Evolutionary conservation across 53 echinoderm and acorn worm species (phyloP), one percentile per base, ranked within the genome.

Genomic region (Crossaster papposus): DNA sequence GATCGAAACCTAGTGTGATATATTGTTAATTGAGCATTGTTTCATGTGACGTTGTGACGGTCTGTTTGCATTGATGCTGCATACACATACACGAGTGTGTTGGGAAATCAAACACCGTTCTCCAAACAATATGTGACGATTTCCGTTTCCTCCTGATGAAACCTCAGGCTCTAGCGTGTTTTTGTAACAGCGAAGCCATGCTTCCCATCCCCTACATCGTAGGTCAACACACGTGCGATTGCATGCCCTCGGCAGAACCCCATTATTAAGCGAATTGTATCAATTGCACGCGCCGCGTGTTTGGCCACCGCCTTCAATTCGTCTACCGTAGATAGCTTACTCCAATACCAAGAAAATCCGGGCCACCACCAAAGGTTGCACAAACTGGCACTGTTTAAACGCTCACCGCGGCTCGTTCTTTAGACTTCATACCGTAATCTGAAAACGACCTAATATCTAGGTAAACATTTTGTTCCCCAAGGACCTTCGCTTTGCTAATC

Each of bases 301-400:
- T 20, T 68, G 9, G 68, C n/a, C 68, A 68, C 68, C 68, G 68
- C 68, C 68, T 68, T 68, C 33, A 24, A 33, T 36, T 74, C 36
- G 33, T 74, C 75, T 74, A 74, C 36, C 17, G 75, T 74, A 74
- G 34, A 74, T 74, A 74, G 75, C 75, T 68, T 0, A 36, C 75
- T 68, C 28, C 68, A 28, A 23, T 26, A 11, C 28, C 68, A 18
- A 26, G 28, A 4, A 68, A 58, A 20, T 17, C 58, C 15, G 15
- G 0, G 2, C 58, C 68, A 26, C 68, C 17, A 26, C 68, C 17
- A 68, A 68, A 23, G 68, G 20, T 28, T 10, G 10, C 20, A 4
- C 5, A 68, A 26, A 68, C 12, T 11, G 68, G 68, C 28, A 28
- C 22, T 23, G 75, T 74, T 28, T 36, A 74, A 33, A 35, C 35